A percentile compares a stretch with the other conserved stretches of the same genome.
Conservation (phyloP, 2,797 vertebrate species). For the Atherinosoma microstoma region DNA sequence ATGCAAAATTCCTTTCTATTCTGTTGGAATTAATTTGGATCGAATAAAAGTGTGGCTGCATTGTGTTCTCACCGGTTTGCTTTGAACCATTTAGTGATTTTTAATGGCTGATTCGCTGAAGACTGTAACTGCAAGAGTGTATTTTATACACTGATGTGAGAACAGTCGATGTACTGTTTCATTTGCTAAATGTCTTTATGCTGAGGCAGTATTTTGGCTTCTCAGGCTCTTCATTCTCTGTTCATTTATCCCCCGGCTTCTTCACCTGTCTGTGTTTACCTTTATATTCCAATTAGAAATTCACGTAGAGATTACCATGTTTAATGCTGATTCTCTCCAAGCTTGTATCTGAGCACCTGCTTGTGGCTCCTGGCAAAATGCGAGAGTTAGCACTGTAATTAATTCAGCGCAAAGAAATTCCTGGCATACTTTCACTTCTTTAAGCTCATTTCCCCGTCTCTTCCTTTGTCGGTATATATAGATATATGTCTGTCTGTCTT, state of each 20-base stretch:
- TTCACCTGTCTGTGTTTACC: slow-evolving; percentile 20
- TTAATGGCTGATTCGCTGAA: neutral
- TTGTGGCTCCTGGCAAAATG: slow-evolving; percentile 22
- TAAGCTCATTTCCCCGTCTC: slow-evolving; percentile 21
- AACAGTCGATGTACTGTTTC: neutral
- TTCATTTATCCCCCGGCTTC: slow-evolving; percentile 15
- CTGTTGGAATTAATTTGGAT: neutral
- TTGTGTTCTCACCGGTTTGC: neutral
- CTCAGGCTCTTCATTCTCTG: slow-evolving; percentile 5
- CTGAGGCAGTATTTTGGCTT: neutral
- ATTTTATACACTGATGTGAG: slow-evolving; percentile 10
- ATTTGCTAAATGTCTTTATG: slow-evolving; percentile 10
- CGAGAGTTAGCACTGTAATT: slow-evolving; percentile 39
- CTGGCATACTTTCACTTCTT: slow-evolving; percentile 41
- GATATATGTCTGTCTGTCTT: neutral
- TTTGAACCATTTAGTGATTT: neutral
- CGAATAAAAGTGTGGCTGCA: neutral
- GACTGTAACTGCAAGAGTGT: neutral
- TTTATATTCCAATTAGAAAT: slow-evolving; percentile 37
- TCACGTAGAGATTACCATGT: slow-evolving; percentile 19
- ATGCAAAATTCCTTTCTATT: slow-evolving; percentile 15
- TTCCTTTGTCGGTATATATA: slow-evolving; percentile 13
- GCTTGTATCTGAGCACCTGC: slow-evolving; percentile 38
- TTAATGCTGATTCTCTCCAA: slow-evolving; percentile 27
- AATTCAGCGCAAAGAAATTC: slow-evolving; percentile 40